Evolutionary conservation across 2,113 vertebrate species (phyloP).

Genomic region (Apodemus sylvaticus): DNA sequence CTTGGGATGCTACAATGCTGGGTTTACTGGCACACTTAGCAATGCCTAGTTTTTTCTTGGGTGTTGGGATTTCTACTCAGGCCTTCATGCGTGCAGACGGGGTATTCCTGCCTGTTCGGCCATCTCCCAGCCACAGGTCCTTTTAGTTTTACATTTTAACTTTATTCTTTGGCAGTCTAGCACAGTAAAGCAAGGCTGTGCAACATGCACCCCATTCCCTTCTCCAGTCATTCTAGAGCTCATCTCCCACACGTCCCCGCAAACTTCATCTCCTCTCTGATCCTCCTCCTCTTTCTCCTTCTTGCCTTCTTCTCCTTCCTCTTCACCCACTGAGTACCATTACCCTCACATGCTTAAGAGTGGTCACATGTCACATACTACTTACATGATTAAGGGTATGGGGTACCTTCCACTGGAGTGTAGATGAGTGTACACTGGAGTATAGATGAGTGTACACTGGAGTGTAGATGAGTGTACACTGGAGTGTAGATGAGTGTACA

Average conservation of each 20-base stretch:
- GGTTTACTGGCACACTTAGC: background rate
- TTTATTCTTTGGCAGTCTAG: background rate
- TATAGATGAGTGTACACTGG: too few species aligned
- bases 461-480: too few species aligned
- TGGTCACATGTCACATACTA: too few species aligned
- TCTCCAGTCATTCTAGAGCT: background rate
- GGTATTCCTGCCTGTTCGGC: background rate
- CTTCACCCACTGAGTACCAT: background rate
- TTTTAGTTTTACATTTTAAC: background rate
- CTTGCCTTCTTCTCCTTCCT: background rate
- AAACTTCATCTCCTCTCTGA: background rate
- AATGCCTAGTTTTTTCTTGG: background rate
- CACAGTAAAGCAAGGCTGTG: background rate
- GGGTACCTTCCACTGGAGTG: background rate
- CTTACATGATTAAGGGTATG: too few species aligned
- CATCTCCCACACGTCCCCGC: background rate
- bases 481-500: too few species aligned
- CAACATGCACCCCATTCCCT: background rate
- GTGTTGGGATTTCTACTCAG: background rate
- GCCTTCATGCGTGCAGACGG: background rate
- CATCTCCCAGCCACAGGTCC: too few species aligned
- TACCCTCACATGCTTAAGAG: background rate
- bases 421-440: too few species aligned
- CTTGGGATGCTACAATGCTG: background rate
- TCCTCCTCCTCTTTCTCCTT: too few species aligned